Base-by-base conservation (phyloP, 2,797 vertebrate species). In the Sebastes ruberrimus region DNA sequence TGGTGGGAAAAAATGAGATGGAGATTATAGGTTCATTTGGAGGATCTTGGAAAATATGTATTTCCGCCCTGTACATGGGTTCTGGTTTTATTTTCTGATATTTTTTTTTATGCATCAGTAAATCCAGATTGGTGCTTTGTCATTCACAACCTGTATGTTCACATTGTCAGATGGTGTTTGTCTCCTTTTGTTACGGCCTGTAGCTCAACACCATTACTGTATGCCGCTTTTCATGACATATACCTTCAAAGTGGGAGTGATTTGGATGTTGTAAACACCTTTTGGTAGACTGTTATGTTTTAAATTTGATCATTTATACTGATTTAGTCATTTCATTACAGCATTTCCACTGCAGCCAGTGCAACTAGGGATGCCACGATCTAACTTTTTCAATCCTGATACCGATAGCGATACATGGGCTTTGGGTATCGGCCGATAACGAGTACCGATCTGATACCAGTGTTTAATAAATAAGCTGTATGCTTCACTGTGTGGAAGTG, bases 1-100 rank as follows among this genome's bases (percentile, higher is more conserved):
- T 76, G 76, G 72, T 91, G 90, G 78, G 76, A 79, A 81, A 87
- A 81, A 88, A 83, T 82, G 53, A 90, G 78, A 78, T 57, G 33
- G 74, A 88, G 91, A 91, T 94, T 93, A 93, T 25, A 49, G 64
- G 76, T 88, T 92, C 82, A 90, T 91, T 86, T 88, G 11, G 57
- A 78, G 76, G 76, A 89, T 90, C 74, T 80, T 85, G 16, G 55
- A 81, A 85, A 82, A 88, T 71, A 76, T 86, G 56, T 67, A 67
- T 81, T 81, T 89, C 67, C 57, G 68, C 30, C 33, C 20, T 61
- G 75, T 25, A 80, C 81, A 82, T 59, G 78, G 42, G n/a, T 68
- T 80, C 14, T 74, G 73, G 73, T 83, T 86, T 81, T 66, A 77
- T 65, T 33, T 64, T 49, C 56, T 59, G 67, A 78, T 62, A 14